Evolutionary conservation across 2,888 invertebrate genomes (phyloP), one percentile per base, ranked within the genome.

Genomic region (Athalia circularis): DNA sequence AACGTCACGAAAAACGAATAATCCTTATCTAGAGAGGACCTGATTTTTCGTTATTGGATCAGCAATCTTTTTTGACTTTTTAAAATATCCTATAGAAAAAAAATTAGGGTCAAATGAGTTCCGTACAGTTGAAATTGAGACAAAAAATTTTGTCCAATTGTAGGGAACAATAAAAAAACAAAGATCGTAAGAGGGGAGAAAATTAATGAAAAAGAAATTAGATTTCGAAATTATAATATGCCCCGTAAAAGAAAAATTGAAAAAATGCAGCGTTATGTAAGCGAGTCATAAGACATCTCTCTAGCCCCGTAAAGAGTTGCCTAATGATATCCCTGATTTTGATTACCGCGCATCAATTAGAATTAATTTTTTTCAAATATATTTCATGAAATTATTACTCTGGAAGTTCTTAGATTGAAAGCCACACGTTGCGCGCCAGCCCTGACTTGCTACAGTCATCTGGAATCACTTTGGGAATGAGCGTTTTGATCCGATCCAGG

Each of bases 391-490:
- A 75, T 75, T 8, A 52, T 75, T 52, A 75, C 75, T 50, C 75
- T 75, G 29, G 75, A 75, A 75, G 75, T 75, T 52, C 75, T 61
- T 50, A 62, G 75, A 75, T 75, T 65, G 78, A 70, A 72, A 62
- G 77, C 84, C 83, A 87, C 87, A 83, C 85, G 85, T 54, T 86
- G 86, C 67, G 84, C 84, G 84, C 86, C 87, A 80, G 85, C 79
- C 83, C 84, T 83, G 83, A 81, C 81, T 78, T 83, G 87, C 86
- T 88, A 88, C 85, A 88, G 88, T 89, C 89, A 89, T 86, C 89
- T 89, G 81, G 88, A 88, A 80, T 89, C 89, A 80, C 88, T 89
- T 77, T 88, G 88, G 77, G 89, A 89, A 80, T 88, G 87, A 77
- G 86, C 80, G 81, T 86, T 88, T 80, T 85, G 85, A 77, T 88